A percentile compares a stretch with the other conserved stretches of the same genome.
phyloP scores from a whole-genome alignment of 2,113 vertebrate species.

The Mirounga angustirostris region DNA sequence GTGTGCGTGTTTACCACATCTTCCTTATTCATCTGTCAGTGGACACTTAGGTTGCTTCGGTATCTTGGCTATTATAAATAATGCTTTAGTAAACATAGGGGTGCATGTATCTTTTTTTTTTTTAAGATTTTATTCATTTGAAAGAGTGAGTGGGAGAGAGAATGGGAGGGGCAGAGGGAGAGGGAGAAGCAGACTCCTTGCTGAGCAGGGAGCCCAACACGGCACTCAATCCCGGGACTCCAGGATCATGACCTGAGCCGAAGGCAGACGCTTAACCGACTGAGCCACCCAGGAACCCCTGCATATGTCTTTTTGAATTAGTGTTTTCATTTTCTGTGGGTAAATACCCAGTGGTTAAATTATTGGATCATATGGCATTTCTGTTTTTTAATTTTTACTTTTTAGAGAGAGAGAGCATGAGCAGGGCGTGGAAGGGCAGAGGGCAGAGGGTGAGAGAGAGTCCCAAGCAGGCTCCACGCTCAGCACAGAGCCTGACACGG shows the following conservation, averaged over 20 bases:
- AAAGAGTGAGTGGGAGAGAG: neutral
- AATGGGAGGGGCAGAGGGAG: neutral
- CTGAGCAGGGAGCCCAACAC: neutral
- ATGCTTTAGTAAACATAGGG: neutral
- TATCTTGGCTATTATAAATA: neutral
- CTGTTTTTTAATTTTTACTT: neutral
- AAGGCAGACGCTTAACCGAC: neutral
- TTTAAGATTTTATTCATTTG: neutral
- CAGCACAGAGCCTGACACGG: neutral
- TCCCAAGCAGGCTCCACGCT: neutral
- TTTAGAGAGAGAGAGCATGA: neutral
- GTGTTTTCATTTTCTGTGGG: neutral
- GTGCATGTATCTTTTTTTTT: neutral
- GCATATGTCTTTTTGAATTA: neutral
- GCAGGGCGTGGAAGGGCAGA: neutral
- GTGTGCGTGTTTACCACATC: neutral
- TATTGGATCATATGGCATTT: neutral
- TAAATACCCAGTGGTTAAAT: neutral
- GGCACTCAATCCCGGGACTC: no score
- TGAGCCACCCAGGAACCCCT: neutral
- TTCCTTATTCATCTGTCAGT: neutral
- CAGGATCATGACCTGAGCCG: no score
- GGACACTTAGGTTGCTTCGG: neutral
- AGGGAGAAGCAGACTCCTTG: neutral
- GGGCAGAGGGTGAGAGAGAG: neutral